phyloP scores from a whole-genome alignment of 2,113 vertebrate genomes.

The Suricata suricatta region DNA sequence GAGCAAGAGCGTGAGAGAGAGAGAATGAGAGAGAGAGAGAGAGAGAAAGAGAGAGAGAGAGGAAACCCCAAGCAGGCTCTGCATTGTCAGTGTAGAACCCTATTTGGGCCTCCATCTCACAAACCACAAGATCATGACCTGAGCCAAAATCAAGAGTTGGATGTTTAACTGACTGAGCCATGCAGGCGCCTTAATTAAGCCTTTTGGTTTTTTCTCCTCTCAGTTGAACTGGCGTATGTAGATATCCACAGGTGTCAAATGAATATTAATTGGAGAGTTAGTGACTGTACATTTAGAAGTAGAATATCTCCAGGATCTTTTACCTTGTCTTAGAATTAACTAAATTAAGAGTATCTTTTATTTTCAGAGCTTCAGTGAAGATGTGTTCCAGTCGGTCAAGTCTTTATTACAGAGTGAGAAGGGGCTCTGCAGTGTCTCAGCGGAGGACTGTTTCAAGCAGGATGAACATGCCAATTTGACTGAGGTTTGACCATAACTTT shows the following conservation, averaged over 20 bases:
- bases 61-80: too few species aligned
- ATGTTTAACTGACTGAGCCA: too few species aligned
- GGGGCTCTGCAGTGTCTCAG: slow-evolving; percentile 90
- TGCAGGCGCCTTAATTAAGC: background rate
- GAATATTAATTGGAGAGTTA: background rate
- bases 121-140: too few species aligned
- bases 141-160: too few species aligned
- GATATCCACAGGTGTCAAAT: background rate
- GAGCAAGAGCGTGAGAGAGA: too few species aligned
- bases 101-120: too few species aligned
- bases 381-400: slow-evolving; percentile 89
- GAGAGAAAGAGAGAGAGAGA: too few species aligned
- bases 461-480: slow-evolving; percentile 84
- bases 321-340: slow-evolving; percentile 11
- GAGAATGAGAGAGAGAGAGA: too few species aligned
- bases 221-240: background rate
- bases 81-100: too few species aligned
- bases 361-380: slow-evolving; percentile 91
- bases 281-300: background rate
- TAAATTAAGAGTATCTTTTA: slow-evolving; percentile 42
- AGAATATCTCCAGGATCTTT: background rate
- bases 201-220: background rate
- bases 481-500: slow-evolving; percentile 88
- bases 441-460: slow-evolving; percentile 85
- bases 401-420: slow-evolving; percentile 92